Evolutionary conservation across 2,113 vertebrate species (phyloP).

Genomic region (Dolichallabes microphthalmus): DNA sequence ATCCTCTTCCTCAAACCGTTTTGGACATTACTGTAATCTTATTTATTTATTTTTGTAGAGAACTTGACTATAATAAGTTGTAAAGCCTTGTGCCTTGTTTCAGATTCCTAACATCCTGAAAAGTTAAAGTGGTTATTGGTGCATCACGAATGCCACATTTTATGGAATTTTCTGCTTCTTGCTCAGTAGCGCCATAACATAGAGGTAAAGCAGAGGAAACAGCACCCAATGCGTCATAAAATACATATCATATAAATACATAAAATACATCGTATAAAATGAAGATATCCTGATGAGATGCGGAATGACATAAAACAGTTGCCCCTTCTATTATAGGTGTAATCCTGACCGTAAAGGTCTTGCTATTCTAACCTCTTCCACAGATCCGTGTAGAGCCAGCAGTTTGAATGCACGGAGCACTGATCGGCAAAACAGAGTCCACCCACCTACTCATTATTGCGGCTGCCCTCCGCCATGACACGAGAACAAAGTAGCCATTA

Average conservation of each 20-base stretch:
- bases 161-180: background rate
- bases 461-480: conserved; percentile 95
- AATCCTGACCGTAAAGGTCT: conserved; percentile 83
- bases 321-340: conserved; percentile 65
- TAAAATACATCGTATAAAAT: background rate
- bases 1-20: background rate
- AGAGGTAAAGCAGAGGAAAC: background rate
- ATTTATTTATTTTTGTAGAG: background rate
- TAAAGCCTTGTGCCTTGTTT: background rate
- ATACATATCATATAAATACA: too few relatives aligned
- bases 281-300: background rate
- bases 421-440: conserved; percentile 90
- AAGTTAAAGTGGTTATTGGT: background rate
- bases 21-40: background rate
- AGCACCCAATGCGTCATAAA: background rate
- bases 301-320: background rate
- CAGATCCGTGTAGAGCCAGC: conserved; percentile 90
- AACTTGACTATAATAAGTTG: background rate
- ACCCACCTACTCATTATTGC: conserved; percentile 98
- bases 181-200: conserved; percentile 18
- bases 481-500: conserved; percentile 99
- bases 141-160: background rate
- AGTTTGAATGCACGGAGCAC: conserved; percentile 79
- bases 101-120: background rate
- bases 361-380: conserved; percentile 98